Conservation (phyloP, 2,797 vertebrate species). For the Coregonus sp. region DNA sequence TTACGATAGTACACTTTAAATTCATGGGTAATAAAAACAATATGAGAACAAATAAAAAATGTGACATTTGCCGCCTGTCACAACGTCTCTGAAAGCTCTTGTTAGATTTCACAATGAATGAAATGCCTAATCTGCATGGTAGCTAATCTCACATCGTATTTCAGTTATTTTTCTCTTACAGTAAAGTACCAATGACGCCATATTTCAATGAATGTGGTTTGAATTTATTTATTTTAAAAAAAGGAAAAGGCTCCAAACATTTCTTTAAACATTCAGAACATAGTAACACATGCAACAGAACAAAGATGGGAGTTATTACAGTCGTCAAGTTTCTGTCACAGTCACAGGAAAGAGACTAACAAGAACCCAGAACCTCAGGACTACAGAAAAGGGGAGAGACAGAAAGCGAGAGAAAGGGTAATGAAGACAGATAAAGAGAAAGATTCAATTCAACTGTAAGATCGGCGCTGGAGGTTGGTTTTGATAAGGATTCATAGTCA, state of each 20-base stretch:
- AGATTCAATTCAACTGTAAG: not conserved
- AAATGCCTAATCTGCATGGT: not conserved
- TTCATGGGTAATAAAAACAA: conserved; percentile 15
- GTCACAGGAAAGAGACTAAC: conserved; percentile 8
- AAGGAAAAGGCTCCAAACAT: conserved; percentile 32
- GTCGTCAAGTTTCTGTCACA: conserved; percentile 17
- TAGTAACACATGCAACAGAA: conserved; percentile 50
- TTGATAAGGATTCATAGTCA: conserved; percentile 13
- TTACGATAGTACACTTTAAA: conserved; percentile 13
- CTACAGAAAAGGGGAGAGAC: not conserved
- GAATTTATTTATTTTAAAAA: conserved; percentile 45
- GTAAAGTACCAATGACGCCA: not conserved
- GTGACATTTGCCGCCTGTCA: not conserved
- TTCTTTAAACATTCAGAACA: conserved; percentile 58
- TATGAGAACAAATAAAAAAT: conserved; percentile 10
- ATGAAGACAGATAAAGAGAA: conserved; percentile 1
- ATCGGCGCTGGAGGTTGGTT: not conserved
- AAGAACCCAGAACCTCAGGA: conserved; percentile 22
- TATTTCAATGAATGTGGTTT: conserved; percentile 9
- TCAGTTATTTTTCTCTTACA: not conserved
- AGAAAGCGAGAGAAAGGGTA: not conserved
- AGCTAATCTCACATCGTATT: not conserved
- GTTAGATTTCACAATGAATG: not conserved
- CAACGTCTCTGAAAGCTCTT: no score
- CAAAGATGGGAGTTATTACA: conserved; percentile 12